A percentile compares a stretch with the other conserved stretches of the same genome.
Evolutionary conservation across 2,113 vertebrate genomes (phyloP).

Genomic region (Choloepus hoffmanni): DNA sequence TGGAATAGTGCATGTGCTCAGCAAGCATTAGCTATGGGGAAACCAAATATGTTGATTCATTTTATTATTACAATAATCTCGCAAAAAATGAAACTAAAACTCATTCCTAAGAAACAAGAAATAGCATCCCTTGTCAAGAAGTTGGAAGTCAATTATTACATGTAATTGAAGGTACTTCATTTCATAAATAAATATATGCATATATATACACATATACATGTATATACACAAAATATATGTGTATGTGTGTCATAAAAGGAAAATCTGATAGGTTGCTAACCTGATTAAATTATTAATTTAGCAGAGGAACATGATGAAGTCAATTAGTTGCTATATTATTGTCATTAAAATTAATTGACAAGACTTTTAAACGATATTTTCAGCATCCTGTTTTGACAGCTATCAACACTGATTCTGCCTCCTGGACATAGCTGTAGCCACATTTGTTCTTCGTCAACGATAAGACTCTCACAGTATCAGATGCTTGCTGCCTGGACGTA

Average conservation of each 20-base stretch:
- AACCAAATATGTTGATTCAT: not conserved
- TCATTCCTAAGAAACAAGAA: conserved; percentile 6
- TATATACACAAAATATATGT: not conserved
- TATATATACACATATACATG: not conserved
- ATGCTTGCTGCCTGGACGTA: conserved; percentile 76
- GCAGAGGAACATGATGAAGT: conserved; percentile 62
- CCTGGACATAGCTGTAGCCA: not conserved
- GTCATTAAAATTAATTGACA: conserved; percentile 65
- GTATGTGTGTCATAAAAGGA: not conserved
- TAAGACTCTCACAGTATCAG: conserved; percentile 59
- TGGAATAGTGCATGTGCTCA: not conserved
- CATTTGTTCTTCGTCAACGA: conserved; percentile 54
- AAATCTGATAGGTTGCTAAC: not conserved
- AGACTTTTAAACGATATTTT: conserved; percentile 52
- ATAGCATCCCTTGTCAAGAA: not conserved
- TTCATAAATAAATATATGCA: not conserved
- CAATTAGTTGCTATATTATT: conserved; percentile 59
- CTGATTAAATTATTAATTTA: conserved; percentile 47
- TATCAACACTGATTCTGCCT: conserved; percentile 60
- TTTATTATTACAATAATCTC: not conserved
- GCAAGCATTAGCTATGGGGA: not conserved
- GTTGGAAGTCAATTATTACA: not conserved
- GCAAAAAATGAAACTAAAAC: not conserved
- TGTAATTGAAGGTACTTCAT: not conserved
- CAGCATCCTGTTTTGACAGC: conserved; percentile 30